Percentiles rank a stretch among this genome's conserved stretches.
These are phyloP conservation scores for Amaurobius ferox DNA, from an alignment of 2,888 invertebrate genomes.

Conservation along the genomic window DNA sequence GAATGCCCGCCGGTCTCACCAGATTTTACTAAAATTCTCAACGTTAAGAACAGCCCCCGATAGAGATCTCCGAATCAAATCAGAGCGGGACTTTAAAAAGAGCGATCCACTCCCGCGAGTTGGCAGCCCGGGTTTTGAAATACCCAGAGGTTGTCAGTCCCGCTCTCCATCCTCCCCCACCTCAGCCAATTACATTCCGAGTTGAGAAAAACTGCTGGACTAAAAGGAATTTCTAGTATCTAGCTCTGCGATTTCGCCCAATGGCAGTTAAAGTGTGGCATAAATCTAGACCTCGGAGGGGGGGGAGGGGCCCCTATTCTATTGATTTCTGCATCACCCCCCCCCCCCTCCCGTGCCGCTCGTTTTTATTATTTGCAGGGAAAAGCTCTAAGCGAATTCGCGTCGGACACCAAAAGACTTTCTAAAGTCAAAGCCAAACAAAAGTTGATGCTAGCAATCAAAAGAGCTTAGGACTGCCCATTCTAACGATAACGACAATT, in stretches of 20 bases:
- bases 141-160: conserved; percentile 34
- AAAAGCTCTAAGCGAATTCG: conserved; percentile 15
- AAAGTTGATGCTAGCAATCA: conserved; percentile 69
- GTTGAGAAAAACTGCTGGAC: conserved; percentile 70
- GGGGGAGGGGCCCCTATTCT: conserved; percentile 41
- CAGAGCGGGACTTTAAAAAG: conserved; percentile 4
- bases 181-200: conserved; percentile 71
- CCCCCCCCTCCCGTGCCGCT: conserved; percentile 26
- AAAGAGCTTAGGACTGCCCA: conserved; percentile 71
- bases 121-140: conserved; percentile 42
- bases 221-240: conserved; percentile 73
- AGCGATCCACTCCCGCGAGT: conserved; percentile 20
- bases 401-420: conserved; percentile 63
- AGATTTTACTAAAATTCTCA: too few species aligned
- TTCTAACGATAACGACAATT: conserved; percentile 70
- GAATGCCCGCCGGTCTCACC: too few species aligned
- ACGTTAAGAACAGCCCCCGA: too few species aligned
- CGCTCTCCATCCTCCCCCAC: conserved; percentile 26
- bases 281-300: conserved; percentile 50
- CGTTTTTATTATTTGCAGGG: conserved; percentile 53
- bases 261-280: conserved; percentile 73
- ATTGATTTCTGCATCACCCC: conserved; percentile 53
- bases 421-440: conserved; percentile 72
- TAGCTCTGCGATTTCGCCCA: conserved; percentile 68
- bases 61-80: not conserved